Base-by-base conservation (phyloP, 2,113 vertebrate species). In the Otus sunia region DNA sequence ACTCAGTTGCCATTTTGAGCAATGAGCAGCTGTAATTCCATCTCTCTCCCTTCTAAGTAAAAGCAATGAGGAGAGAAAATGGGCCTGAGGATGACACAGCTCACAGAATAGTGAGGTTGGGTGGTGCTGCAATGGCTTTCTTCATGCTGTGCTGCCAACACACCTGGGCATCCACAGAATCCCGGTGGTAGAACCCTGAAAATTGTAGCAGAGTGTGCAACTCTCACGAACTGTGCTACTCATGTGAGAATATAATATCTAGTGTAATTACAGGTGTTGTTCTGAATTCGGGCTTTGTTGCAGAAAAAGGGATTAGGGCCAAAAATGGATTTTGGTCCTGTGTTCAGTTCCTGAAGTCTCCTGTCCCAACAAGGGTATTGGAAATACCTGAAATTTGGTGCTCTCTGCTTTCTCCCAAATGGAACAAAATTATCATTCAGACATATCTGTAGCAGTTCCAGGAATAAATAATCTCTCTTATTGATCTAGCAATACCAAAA, bases 401-500 rank as follows among this genome's bases (percentile, higher is more conserved):
- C 37, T 56, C 6, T 84, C 39, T 92, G 36, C 80, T 86, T 88
- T 84, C 49, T 87, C 36, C 34, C 18, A 58, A n/a, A 67, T 30
- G 36, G 76, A 91, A 92, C 27, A 73, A 92, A 92, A 91, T 91
- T 89, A 81, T 78, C 9, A 49, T 79, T 95, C 80, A 89, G 77
- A 85, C 95, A 69, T 85, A 85, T 29, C 86, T 87, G 36, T 72
- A 78, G 69, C 79, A 76, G 56, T 78, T 92, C 80, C 83, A 96
- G 83, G 73, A 96, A 95, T 91, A 91, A 95, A 94, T 89, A 4
- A 4, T 78, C 12, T 84, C 73, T 81, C 39, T 64, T 82, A 75
- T 82, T 95, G 94, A 91, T 97, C 94, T 94, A 94, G 58, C 58
- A 91, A 75, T 82, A 85, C 36, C 27, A 78, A 82, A 64, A 25